phyloP scores from a whole-genome alignment of 1,140 invertebrate species.

The Conopomorpha cramerella region DNA sequence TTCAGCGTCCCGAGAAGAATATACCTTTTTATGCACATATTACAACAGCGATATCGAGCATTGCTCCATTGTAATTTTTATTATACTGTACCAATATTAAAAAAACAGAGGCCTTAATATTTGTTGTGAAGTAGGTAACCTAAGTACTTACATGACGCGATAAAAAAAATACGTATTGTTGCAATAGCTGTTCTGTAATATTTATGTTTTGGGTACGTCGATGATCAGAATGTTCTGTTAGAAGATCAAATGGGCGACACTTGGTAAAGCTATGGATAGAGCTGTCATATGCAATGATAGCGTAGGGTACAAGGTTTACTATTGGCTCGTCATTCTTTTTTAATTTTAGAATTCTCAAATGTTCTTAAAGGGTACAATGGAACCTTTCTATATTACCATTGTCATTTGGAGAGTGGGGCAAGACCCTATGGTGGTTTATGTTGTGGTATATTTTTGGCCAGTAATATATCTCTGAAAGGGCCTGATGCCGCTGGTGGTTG shows the following conservation, averaged over 20 bases:
- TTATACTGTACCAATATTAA: too few species aligned
- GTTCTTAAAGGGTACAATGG: neutral
- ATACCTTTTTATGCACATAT: too few species aligned
- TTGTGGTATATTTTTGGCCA: constrained; percentile 3
- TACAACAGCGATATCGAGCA: too few species aligned
- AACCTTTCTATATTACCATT: neutral
- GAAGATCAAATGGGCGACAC: neutral
- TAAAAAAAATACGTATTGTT: neutral
- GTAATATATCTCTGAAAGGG: neutral
- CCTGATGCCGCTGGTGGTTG: neutral
- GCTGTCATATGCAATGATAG: neutral
- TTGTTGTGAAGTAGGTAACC: too few species aligned
- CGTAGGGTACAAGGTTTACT: neutral
- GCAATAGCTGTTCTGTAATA: neutral
- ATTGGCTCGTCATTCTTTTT: neutral
- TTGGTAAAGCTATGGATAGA: constrained; percentile 1
- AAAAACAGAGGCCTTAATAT: too few species aligned
- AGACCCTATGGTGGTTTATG: neutral
- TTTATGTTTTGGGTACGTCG: neutral
- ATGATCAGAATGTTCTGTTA: constrained; percentile 1
- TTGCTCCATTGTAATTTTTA: too few species aligned
- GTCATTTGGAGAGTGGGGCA: neutral
- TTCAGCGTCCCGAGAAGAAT: constrained; percentile 8
- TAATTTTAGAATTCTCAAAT: neutral
- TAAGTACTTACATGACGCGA: too few species aligned